Conservation (phyloP, 1,140 invertebrate genomes). For the Neocloeon triangulifer region DNA sequence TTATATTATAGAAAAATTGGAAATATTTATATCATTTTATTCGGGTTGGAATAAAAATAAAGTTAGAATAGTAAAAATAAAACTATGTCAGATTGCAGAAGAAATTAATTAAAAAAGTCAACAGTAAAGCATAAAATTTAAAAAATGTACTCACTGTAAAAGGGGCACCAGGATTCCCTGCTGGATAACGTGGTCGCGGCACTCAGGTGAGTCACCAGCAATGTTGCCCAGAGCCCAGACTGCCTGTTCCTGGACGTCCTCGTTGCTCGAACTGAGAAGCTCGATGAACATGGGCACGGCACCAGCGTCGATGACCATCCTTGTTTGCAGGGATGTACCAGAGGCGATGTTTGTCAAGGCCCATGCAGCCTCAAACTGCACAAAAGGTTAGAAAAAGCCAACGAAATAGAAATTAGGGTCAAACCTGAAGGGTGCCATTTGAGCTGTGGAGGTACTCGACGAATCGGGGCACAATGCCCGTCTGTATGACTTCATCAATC, state of each 20-base stretch:
- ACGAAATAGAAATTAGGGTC: too few species aligned
- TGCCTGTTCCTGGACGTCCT: constrained; percentile 90
- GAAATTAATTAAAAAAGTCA: not conserved
- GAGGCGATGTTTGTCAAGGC: constrained; percentile 94
- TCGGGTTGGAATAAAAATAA: too few species aligned
- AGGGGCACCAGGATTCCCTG: constrained; percentile 68
- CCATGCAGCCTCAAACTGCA: constrained; percentile 98
- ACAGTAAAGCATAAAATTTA: not conserved
- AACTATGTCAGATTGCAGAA: not conserved
- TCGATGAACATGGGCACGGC: constrained; percentile 82
- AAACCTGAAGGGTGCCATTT: constrained; percentile 68
- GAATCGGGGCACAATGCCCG: constrained; percentile 88
- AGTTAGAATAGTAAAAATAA: too few species aligned
- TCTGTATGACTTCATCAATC: constrained; percentile 94
- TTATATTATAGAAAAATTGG: too few species aligned
- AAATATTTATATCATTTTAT: too few species aligned
- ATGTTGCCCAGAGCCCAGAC: constrained; percentile 95
- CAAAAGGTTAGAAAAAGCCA: too few species aligned
- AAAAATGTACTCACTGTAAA: constrained; percentile 47
- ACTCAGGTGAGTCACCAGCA: constrained; percentile 83
- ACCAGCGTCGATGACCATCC: constrained; percentile 79
- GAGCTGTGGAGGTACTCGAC: constrained; percentile 75
- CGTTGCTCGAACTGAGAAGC: constrained; percentile 46
- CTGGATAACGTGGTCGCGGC: constrained; percentile 72
- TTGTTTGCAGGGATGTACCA: constrained; percentile 83